Base-by-base conservation (phyloP, 2,797 vertebrate species). In the Acanthornis magna region DNA sequence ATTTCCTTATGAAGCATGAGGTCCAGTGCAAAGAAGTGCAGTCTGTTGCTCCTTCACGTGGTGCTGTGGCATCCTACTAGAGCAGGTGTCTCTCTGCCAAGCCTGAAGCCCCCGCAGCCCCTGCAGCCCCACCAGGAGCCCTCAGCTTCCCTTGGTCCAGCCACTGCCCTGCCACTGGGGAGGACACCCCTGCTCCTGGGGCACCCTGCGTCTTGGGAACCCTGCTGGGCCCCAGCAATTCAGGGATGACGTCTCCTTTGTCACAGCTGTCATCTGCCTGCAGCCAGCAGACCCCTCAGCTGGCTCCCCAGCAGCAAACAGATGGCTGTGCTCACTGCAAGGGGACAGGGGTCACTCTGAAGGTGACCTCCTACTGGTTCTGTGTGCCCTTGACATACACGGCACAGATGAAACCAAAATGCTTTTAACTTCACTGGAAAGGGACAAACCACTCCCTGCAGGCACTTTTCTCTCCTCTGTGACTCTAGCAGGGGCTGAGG, bases 91-190 rank as follows among this genome's bases (percentile, higher is more conserved):
- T n/a, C 32, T 63, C 43, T 82, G 67, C 23, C 32, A 19, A 68
- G 17, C 30, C 62, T 2, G 0, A 19, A 58, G 19, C 9, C 30
- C 16, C 40, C 0, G 0, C 25, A 77, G 27, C 11, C 30, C 21
- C 25, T 2, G 1, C 29, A 67, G 26, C 53, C 25, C 30, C 54
- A 25, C 6, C 16, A 38, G 53, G 23, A 74, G 21, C 15, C 10
- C 48, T 38, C 1, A 4, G 25, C 45, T 80, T 51, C 50, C 1
- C 1, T 32, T 23, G 23, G 19, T 25, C n/a, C 53, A 26, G 26
- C 2, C 0, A 50, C 43, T 43, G 74, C 40, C 51, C 70, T 61
- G 45, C 21, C 12, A 0, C 0, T 53, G 29, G 29, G 47, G 43
- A 68, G 34, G 17, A 58, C 17, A 23, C 2, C 13, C 16, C 13